phyloP scores from a whole-genome alignment of 2,888 invertebrate genomes.

The Thereva nobilitata region DNA sequence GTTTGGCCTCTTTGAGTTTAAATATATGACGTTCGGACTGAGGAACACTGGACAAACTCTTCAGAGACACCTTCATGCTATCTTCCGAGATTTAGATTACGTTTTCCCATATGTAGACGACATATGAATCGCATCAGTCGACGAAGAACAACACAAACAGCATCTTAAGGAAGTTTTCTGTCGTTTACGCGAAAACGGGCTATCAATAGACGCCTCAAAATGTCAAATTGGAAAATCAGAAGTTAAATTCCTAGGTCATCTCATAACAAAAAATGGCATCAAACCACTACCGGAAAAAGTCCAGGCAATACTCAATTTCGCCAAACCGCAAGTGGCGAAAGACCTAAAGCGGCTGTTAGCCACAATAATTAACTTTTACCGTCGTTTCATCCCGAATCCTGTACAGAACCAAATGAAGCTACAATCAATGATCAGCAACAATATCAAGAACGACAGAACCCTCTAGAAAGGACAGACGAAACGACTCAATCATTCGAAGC shows the following conservation, averaged over 20 bases:
- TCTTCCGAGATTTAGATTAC: conserved; percentile 45
- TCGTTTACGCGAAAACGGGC: background rate
- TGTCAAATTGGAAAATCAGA: conserved; percentile 10
- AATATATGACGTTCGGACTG: conserved; percentile 50
- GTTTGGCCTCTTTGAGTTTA: conserved; percentile 51
- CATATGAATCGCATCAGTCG: conserved; percentile 38
- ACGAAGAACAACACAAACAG: conserved; percentile 36
- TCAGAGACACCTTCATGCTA: conserved; percentile 49
- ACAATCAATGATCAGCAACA: background rate
- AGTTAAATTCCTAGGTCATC: conserved; percentile 10
- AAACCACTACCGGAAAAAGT: conserved; percentile 13
- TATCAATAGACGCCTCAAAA: conserved; percentile 4
- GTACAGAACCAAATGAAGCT: background rate
- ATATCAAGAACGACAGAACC: background rate
- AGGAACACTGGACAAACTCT: conserved; percentile 51
- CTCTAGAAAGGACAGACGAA: conserved; percentile 21
- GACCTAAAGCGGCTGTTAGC: background rate
- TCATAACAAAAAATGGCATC: conserved; percentile 4
- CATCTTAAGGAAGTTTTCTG: conserved; percentile 32
- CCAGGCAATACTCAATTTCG: background rate
- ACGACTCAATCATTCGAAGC: conserved; percentile 14
- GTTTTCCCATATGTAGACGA: conserved; percentile 45
- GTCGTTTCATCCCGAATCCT: background rate
- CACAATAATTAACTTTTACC: background rate
- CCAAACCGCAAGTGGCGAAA: background rate